Base-by-base conservation (phyloP, 1,140 invertebrate genomes). In the Mycetomoellerius zeteki region DNA sequence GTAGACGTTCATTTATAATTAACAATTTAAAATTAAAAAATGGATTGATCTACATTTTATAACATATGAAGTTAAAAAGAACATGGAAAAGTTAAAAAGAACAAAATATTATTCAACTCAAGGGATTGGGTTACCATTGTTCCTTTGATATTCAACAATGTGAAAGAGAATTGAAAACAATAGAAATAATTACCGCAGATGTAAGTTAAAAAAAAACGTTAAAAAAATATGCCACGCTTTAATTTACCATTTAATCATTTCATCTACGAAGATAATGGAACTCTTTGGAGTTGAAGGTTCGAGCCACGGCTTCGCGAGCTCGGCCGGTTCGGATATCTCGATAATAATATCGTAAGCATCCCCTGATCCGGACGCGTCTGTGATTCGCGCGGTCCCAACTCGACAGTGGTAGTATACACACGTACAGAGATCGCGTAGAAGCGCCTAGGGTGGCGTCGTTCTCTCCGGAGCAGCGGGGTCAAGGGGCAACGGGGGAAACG, bases 381-480 rank as follows among this genome's bases (percentile, higher is more conserved):
- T 85, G n/a, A 77, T 67, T 65, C 73, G 73, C 60, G 73, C 72
- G 89, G 47, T 75, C 65, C 62, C 65, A 73, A 85, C 71, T 77
- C 76, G 67, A 71, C 67, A 76, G 84, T 67, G 50, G 82, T 60
- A 80, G 86, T 47, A 60, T 60, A 47, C 19, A 75, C 47, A 56
- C 30, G 60, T 50, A 81, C 50, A 47, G 30, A 33, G 62, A 84
- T 21, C 80, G 86, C 76, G 52, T 56, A 87, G 78, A n/a, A 33
- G 24, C 71, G 54, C 72, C 67, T 50, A 60, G 84, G 89, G 85
- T 84, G 87, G 88, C 81, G 84, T 47, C 67, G 62, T 69, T 56
- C 82, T 16, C 37, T 33, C 67, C 21, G 73, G 72, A n/a, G 64
- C 56, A 30, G 47, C 21, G 67, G 71, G 73, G 72, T 58, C 64